Evolutionary conservation across 2,888 invertebrate genomes (phyloP), one percentile per base, ranked within the genome.

Genomic region (Ochropleura leucogaster): DNA sequence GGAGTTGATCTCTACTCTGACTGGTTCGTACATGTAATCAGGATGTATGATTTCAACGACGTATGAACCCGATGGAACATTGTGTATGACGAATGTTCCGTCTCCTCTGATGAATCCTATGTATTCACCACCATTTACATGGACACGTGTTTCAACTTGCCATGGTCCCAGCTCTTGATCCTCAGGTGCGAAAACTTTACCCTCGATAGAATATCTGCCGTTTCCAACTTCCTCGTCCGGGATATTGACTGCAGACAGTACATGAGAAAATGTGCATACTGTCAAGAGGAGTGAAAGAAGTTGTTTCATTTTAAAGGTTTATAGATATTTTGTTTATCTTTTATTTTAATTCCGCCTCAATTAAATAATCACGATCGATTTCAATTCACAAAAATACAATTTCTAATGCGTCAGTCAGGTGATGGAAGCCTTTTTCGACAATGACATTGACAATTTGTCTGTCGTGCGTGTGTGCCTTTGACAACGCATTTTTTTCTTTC

Each of bases 1-100:
- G 0, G 98, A 98, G 92, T 99, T 99, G 79, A 99, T 99, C 96
- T 99, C 99, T 2, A 99, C 99, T 80, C 99, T 97, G 9, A 98
- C 98, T 40, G 99, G 98, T 93, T 99, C 99, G 93, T 99, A 99
- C 83, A 98, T 97, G 90, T 98, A 99, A 91, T 99, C 98, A 0
- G 99, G 98, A 94, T 99, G 98, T 57, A 98, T 96, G 12, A 99
- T 97, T 96, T 99, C 99, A 0, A 99, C 97, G 8, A 99, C 97
- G 93, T 99, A 99, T 0, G 99, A 99, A 10, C 99, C 99, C 0
- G 98, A 98, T 0, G 98, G 98, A 0, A 99, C 97, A 89, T 99
- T 98, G 89, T 98, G 98, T 60, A 99, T 97, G 4, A 97, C 96
- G 93, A 99, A 99, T 9, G 98, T 97, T 18, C 99, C 99, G 95